Base-by-base conservation (phyloP, 2,888 invertebrate genomes). In the Blomia tropicalis region DNA sequence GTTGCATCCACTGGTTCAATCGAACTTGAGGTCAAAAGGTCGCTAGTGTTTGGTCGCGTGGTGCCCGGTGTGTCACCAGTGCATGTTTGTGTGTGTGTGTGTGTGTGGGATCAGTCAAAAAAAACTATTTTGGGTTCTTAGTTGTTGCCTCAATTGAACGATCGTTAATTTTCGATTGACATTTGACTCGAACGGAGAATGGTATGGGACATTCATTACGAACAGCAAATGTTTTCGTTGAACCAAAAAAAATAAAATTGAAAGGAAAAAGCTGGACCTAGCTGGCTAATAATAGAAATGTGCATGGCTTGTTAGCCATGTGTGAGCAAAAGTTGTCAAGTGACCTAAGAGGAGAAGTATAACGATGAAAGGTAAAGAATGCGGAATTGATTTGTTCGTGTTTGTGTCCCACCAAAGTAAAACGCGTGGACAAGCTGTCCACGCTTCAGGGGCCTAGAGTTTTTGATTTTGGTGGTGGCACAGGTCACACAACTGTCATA, bases 31-130 rank as follows among this genome's bases (percentile, higher is more conserved):
- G 51, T 47, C 51, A 47, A 47, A 47, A 47, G 51, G 51, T 47
- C n/a, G n/a, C 51, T 7, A 11, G 51, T 11, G 51, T 47, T n/a
- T 17, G n/a, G 51, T 27, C 51, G 51, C 51, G 51, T 47, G 51
- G n/a, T n/a, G n/a, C n/a, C n/a, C n/a, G n/a, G n/a, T 47, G 51
- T 47, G 51, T 47, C 51, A 47, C 51, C 51, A 47, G 51, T 22
- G 7, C 51, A 22, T 7, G n/a, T n/a, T n/a, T n/a, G n/a, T n/a
- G n/a, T n/a, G n/a, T n/a, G n/a, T n/a, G n/a, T n/a, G n/a, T n/a
- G n/a, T n/a, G n/a, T n/a, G n/a, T n/a, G n/a, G n/a, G n/a, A n/a
- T n/a, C n/a, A n/a, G n/a, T n/a, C 36, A 36, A 36, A 17, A 17
- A 36, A 36, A 17, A 36, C 7, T 36, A 17, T 36, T 36, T 7